Conservation (phyloP, 2,797 vertebrate species). For the Alectoris magna region DNA sequence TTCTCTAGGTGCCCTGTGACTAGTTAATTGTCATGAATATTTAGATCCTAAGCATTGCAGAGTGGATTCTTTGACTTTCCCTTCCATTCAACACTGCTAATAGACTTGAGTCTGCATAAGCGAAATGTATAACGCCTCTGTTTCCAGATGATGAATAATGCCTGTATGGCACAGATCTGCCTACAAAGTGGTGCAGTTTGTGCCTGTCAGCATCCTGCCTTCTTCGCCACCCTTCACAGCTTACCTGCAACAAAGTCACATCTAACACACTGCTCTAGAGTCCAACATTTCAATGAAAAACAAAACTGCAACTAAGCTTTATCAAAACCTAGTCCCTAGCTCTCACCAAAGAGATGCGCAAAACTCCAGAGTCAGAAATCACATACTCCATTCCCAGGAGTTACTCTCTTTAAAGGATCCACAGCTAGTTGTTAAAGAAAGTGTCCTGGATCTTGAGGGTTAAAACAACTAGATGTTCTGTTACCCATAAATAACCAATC, state of each 20-base stretch:
- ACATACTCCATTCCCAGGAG: not conserved
- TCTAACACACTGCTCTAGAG: not conserved
- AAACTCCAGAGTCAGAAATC: not conserved
- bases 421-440: not conserved
- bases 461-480: conserved; percentile 33
- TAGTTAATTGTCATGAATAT: conserved; percentile 45
- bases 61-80: not conserved
- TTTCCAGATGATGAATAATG: conserved; percentile 8
- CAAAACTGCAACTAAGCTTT: not conserved
- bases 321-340: not conserved
- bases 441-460: not conserved
- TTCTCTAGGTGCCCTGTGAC: not conserved
- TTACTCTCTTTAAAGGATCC: not conserved
- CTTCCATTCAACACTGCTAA: not conserved
- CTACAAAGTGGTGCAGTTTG: not conserved
- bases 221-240: not conserved
- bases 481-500: conserved; percentile 40
- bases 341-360: not conserved
- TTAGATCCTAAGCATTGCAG: not conserved
- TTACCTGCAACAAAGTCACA: conserved; percentile 31
- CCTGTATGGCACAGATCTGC: not conserved
- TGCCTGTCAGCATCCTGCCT: not conserved
- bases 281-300: not conserved
- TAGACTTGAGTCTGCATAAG: not conserved
- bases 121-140: not conserved